Percentiles rank a stretch among this genome's conserved stretches.
Evolutionary conservation across 2,797 vertebrate species (phyloP).

Genomic region (Betta splendens): DNA sequence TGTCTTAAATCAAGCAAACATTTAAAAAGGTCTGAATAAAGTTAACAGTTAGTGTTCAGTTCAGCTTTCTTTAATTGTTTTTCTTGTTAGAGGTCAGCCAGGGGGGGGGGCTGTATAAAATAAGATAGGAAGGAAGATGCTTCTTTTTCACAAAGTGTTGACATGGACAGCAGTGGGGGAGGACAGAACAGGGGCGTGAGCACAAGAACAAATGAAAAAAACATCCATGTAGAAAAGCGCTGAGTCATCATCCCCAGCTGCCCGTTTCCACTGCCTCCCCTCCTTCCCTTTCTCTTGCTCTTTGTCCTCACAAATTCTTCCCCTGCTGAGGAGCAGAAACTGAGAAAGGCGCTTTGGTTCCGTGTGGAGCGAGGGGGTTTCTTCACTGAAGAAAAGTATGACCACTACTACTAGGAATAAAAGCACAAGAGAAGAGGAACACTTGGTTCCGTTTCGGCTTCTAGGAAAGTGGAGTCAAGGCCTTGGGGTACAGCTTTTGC

Average conservation of each 20-base stretch:
- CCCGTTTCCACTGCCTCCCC: slow-evolving; percentile 49
- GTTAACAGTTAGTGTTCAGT: slow-evolving; percentile 69
- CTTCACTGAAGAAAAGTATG: slow-evolving; percentile 83
- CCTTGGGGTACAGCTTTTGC: slow-evolving; percentile 41
- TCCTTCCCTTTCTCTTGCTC: slow-evolving; percentile 23
- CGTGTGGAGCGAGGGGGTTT: slow-evolving; percentile 62
- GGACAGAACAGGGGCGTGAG: slow-evolving; percentile 55
- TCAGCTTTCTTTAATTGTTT: slow-evolving; percentile 38
- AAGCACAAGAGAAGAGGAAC: slow-evolving; percentile 57
- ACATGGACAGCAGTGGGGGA: slow-evolving; percentile 41
- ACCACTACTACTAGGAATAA: slow-evolving; percentile 65
- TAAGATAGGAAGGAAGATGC: slow-evolving; percentile 51
- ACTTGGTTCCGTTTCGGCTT: slow-evolving; percentile 50
- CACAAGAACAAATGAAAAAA: slow-evolving; percentile 70
- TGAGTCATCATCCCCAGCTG: slow-evolving; percentile 66
- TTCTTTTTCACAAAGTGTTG: slow-evolving; percentile 55
- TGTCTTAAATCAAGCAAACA: slow-evolving; percentile 72
- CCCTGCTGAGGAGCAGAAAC: slow-evolving; percentile 53
- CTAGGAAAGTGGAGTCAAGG: slow-evolving; percentile 41
- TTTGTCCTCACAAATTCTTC: slow-evolving; percentile 64
- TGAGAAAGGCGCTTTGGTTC: slow-evolving; percentile 77
- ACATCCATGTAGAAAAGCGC: slow-evolving; percentile 69
- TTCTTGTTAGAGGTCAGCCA: slow-evolving; percentile 63
- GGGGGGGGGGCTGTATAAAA: slow-evolving; percentile 14
- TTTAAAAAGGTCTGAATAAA: slow-evolving; percentile 62